Percentiles rank a stretch among this genome's conserved stretches.
Conservation (phyloP, 2,797 vertebrate species). For the Silurus aristotelis region DNA sequence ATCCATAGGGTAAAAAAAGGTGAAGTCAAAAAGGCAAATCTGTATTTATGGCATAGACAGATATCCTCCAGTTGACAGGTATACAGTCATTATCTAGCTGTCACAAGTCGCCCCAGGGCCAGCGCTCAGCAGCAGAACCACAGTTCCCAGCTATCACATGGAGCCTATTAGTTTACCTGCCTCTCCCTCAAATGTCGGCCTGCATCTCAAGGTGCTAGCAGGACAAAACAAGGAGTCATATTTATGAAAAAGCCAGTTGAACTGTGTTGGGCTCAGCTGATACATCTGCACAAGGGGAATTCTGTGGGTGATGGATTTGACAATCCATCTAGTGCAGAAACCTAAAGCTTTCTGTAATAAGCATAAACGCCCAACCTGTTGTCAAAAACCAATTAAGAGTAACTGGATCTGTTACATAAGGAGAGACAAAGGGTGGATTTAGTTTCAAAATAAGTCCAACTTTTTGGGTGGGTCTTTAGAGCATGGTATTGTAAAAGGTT, state of each 20-base stretch:
- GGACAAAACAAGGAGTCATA: conserved; percentile 86
- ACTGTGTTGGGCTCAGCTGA: conserved; percentile 72
- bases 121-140: conserved; percentile 69
- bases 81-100: conserved; percentile 85
- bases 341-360: conserved; percentile 61
- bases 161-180: conserved; percentile 84
- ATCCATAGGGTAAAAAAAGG: conserved; percentile 71
- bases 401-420: conserved; percentile 70
- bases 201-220: conserved; percentile 79
- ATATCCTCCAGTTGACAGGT: conserved; percentile 84
- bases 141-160: conserved; percentile 80
- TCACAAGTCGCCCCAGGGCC: conserved; percentile 77
- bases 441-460: conserved; percentile 23
- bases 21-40: conserved; percentile 84
- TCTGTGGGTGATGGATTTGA: conserved; percentile 74
- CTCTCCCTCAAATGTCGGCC: conserved; percentile 81
- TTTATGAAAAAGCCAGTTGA: conserved; percentile 82
- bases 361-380: conserved; percentile 67
- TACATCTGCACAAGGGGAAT: conserved; percentile 69
- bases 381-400: conserved; percentile 72
- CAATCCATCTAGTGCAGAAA: conserved; percentile 71
- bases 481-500: neutral
- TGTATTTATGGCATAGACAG: conserved; percentile 83
- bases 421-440: conserved; percentile 58
- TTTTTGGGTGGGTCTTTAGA: neutral